These are phyloP conservation scores for Murina feae DNA, from an alignment of 2,113 vertebrate genomes.

Conservation along the genomic window DNA sequence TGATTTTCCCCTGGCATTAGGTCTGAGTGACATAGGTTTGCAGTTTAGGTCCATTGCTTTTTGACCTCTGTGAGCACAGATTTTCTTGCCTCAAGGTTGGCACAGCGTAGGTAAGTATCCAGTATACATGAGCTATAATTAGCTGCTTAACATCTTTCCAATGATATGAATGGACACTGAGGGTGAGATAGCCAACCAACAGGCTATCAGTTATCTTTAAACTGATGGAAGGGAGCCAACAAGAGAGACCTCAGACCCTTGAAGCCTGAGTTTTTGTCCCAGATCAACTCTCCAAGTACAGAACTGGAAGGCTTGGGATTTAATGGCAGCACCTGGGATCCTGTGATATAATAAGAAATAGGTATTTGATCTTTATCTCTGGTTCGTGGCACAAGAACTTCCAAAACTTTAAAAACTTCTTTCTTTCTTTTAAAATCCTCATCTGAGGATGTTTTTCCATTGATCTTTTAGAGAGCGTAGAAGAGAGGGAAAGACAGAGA, in stretches of 20 bases:
- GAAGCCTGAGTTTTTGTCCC: background rate
- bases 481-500: too few relatives aligned
- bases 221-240: background rate
- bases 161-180: background rate
- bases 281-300: background rate
- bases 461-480: too few relatives aligned
- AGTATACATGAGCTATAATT: background rate
- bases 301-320: background rate
- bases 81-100: background rate
- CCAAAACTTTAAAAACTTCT: background rate
- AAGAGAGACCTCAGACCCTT: background rate
- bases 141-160: background rate
- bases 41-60: background rate
- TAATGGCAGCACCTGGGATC: background rate
- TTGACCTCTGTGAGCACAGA: background rate
- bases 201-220: background rate
- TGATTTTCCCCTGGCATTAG: background rate
- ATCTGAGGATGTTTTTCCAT: too few relatives aligned
- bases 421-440: too few relatives aligned
- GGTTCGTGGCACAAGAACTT: background rate
- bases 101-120: background rate
- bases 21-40: background rate
- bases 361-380: background rate
- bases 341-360: background rate
- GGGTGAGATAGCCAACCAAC: background rate